Conservation (phyloP, 1,140 invertebrate genomes). For the Melipona quadrifasciata region DNA sequence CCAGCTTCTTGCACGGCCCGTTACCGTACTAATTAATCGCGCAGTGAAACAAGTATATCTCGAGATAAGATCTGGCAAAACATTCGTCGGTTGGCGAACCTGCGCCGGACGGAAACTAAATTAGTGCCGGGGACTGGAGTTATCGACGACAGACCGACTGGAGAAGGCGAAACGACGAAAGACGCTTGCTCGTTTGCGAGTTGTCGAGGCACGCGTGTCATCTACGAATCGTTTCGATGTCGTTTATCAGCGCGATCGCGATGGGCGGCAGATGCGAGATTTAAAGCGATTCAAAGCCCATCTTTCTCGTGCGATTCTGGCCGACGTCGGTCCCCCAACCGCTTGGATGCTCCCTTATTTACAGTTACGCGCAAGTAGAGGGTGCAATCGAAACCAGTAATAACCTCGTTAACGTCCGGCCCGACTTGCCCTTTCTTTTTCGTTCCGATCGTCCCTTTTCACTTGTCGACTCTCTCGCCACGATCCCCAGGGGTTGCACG, state of each 20-base stretch:
- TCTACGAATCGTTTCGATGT: background rate
- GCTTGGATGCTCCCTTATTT: constrained; percentile 26
- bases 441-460: constrained; percentile 65
- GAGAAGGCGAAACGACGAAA: too few relatives aligned
- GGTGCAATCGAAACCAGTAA: constrained; percentile 43
- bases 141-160: background rate
- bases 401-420: constrained; percentile 42
- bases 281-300: constrained; percentile 2
- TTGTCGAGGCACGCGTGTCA: background rate
- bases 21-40: constrained; percentile 22
- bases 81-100: background rate
- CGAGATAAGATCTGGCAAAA: constrained; percentile 33
- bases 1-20: constrained; percentile 10
- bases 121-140: background rate
- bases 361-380: constrained; percentile 25
- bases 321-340: background rate
- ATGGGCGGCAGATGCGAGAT: background rate
- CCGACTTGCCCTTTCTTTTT: constrained; percentile 25
- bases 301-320: background rate
- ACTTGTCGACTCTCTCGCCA: constrained; percentile 61
- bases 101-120: constrained; percentile 19
- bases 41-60: constrained; percentile 26
- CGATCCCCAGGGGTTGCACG: constrained; percentile 50
- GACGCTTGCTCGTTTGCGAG: background rate
- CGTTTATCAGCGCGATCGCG: background rate